Percentiles rank a stretch among this genome's conserved stretches.
Conservation (phyloP, 2,797 vertebrate genomes). For the Pelodytes ibericus region DNA sequence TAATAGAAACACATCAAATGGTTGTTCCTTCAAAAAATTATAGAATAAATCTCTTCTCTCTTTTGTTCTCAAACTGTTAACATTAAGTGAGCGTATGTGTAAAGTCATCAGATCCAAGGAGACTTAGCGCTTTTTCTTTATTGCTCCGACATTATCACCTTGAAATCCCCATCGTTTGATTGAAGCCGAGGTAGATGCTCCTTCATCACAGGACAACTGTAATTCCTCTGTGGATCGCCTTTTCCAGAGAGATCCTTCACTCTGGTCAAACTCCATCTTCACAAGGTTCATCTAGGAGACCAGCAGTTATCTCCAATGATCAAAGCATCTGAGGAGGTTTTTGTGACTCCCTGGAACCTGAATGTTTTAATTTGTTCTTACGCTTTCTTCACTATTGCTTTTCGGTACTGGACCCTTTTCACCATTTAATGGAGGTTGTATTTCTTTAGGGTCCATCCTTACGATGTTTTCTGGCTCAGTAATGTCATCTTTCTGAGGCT, state of each 20-base stretch:
- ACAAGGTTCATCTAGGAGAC: too few species aligned
- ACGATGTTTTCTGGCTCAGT: too few species aligned
- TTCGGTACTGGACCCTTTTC: too few species aligned
- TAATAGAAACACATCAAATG: slow-evolving; percentile 6
- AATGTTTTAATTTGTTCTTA: background rate
- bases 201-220: background rate
- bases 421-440: too few species aligned
- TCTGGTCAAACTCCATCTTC: too few species aligned
- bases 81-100: slow-evolving; percentile 1
- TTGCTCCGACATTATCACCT: slow-evolving; percentile 7
- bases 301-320: too few species aligned
- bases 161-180: slow-evolving; percentile 9
- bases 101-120: background rate
- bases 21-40: background rate
- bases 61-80: slow-evolving; percentile 4
- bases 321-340: too few species aligned
- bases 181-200: background rate
- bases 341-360: background rate
- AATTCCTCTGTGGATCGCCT: background rate
- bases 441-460: background rate
- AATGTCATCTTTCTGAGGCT: slow-evolving; percentile 2
- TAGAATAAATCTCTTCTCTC: slow-evolving; percentile 1
- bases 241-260: too few species aligned
- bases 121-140: background rate
- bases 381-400: background rate